These are phyloP conservation scores for Enteromius argenteus DNA, from an alignment of 2,797 vertebrate species.

Conservation along the genomic window DNA sequence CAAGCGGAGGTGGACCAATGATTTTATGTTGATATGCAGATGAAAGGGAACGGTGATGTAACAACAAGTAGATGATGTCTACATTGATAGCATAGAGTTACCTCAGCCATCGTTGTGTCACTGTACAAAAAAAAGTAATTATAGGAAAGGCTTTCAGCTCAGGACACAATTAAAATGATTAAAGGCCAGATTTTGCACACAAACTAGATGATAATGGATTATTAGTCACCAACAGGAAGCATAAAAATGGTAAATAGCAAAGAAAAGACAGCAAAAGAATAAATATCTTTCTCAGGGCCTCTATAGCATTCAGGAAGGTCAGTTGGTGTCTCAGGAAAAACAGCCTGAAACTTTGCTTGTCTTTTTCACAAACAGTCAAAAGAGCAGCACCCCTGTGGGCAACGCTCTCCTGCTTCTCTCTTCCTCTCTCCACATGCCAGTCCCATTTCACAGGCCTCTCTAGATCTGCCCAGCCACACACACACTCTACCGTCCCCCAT, in stretches of 20 bases:
- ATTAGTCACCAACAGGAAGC: slow-evolving; percentile 4
- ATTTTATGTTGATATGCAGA: neutral
- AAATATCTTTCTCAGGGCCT: slow-evolving; percentile 5
- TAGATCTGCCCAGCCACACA: slow-evolving; percentile 64
- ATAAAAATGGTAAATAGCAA: neutral
- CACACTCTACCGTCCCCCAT: slow-evolving; percentile 67
- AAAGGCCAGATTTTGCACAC: slow-evolving; percentile 65
- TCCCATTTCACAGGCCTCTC: slow-evolving; percentile 77
- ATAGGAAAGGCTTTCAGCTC: slow-evolving; percentile 64
- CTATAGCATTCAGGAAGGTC: slow-evolving; percentile 70
- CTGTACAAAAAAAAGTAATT: slow-evolving; percentile 65
- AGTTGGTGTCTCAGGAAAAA: slow-evolving; percentile 63
- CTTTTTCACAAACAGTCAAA: slow-evolving; percentile 68
- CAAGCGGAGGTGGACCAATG: neutral
- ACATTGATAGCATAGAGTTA: neutral
- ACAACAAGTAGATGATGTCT: neutral
- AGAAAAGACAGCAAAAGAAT: neutral
- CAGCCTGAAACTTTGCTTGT: slow-evolving; percentile 60
- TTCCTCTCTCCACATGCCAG: slow-evolving; percentile 65
- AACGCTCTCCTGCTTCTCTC: slow-evolving; percentile 59
- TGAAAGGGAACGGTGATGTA: neutral
- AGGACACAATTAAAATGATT: slow-evolving; percentile 66
- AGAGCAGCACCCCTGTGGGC: slow-evolving; percentile 70
- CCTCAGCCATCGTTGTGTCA: slow-evolving; percentile 36
- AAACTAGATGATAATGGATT: slow-evolving; percentile 28